Evolutionary conservation across 1,140 invertebrate genomes (phyloP).

Genomic region (Pachypsylla venusta): DNA sequence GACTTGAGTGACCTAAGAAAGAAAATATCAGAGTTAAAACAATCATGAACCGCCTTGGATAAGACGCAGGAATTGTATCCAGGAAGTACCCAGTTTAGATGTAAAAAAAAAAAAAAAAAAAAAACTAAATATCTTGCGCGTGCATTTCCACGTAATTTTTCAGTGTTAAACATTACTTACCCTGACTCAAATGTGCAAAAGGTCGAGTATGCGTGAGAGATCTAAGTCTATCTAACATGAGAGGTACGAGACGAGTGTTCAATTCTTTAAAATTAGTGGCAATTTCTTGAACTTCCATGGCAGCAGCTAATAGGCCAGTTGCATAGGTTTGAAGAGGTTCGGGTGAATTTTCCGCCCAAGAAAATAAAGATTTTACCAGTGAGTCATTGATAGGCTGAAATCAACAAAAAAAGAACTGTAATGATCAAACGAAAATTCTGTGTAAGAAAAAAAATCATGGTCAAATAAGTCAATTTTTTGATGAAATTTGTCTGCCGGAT

Average conservation of each 20-base stretch:
- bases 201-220: constrained; percentile 39
- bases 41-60: no score
- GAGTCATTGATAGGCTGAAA: constrained; percentile 62
- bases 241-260: constrained; percentile 69
- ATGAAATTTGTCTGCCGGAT: no score
- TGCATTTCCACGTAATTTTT: no score
- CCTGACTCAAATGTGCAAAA: constrained; percentile 41
- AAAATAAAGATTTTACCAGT: constrained; percentile 67
- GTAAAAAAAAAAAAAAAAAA: neutral
- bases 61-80: neutral
- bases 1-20: neutral
- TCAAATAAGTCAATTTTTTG: no score
- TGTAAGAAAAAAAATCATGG: no score
- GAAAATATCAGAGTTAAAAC: neutral
- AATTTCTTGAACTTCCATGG: constrained; percentile 91
- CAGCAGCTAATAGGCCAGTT: constrained; percentile 81
- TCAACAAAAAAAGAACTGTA: no score
- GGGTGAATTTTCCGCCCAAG: constrained; percentile 70
- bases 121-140: no score
- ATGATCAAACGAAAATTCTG: no score
- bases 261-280: constrained; percentile 66
- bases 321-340: constrained; percentile 90
- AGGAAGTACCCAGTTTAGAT: neutral
- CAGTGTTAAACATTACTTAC: no score
- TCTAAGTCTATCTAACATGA: constrained; percentile 70